Evolutionary conservation across 1,140 invertebrate species (phyloP), one percentile per base, ranked within the genome.

Genomic region (Oppia nitens): DNA sequence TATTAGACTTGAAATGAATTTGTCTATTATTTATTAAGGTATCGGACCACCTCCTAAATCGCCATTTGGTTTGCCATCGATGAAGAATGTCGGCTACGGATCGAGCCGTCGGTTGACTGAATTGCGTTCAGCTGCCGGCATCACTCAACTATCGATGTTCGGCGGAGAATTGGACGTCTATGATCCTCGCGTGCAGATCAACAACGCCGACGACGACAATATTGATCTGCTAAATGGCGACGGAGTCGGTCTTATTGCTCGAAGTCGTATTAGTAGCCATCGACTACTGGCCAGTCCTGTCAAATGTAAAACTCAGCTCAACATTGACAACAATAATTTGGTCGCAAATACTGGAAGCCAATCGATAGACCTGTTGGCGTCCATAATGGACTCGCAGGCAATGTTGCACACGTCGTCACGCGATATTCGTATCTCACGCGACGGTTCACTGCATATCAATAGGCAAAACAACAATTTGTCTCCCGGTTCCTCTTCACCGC

Each of bases 361-460:
- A 50, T 40, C 59, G 24, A 62, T 69, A 17, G 82, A 86, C 70
- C 64, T 91, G 0, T 68, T 91, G 1, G 80, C 79, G 11, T 80
- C 74, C 61, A 89, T 91, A 60, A 73, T 91, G 63, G 76, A 79
- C 53, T 78, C 77, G 60, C 85, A 89, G 70, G 77, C 80, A 58
- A 70, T 81, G n/a, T 78, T 85, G 67, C 80, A 83, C 66, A 80
- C 81, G 1, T 81, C 78, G 55, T 77, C 78, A 58, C 69, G 74
- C 11, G 69, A 79, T 12, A 70, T 84, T 2, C 78, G 74, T 0
- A 68, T 84, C 0, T 74, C 78, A 12, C 70, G 75, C 24, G 77
- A 83, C 65, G 82, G 82, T 0, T 72, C 72, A 14, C 55, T 83
- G n/a, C n/a, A n/a, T n/a, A n/a, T n/a, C n/a, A n/a, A n/a, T n/a